Evolutionary conservation across 2,113 vertebrate species (phyloP).

Genomic region (Peromyscus californicus): DNA sequence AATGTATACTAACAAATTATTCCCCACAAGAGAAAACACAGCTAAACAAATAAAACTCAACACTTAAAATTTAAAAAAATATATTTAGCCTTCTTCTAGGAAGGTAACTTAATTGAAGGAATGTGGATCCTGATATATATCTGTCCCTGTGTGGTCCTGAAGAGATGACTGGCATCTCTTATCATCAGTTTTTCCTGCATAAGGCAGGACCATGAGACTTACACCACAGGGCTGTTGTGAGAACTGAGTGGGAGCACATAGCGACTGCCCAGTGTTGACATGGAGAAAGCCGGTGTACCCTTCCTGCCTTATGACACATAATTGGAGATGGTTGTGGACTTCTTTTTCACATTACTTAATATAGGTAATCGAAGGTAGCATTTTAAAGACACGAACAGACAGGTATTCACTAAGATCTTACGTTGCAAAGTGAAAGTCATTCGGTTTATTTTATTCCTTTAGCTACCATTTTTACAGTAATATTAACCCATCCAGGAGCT

Average conservation of each 20-base stretch:
- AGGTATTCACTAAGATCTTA: not conserved
- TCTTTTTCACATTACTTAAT: not conserved
- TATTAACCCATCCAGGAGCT: not conserved
- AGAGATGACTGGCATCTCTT: not conserved
- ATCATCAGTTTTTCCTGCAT: not conserved
- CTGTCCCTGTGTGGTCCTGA: not conserved
- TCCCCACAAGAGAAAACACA: slow-evolving; percentile 18
- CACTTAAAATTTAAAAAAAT: slow-evolving; percentile 2
- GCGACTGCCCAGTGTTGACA: not conserved
- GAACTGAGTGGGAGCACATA: not conserved
- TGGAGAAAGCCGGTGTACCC: not conserved
- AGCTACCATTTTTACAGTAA: not conserved
- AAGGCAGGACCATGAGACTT: not conserved
- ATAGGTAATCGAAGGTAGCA: not conserved
- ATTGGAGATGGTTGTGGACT: not conserved
- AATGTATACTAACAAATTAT: not conserved
- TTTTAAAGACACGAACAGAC: not conserved
- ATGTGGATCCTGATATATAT: not conserved
- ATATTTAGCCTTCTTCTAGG: slow-evolving; percentile 25
- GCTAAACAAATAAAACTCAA: not conserved
- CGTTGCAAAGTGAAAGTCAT: not conserved
- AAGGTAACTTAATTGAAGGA: slow-evolving; percentile 1
- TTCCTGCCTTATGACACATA: not conserved
- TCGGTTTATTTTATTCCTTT: not conserved
- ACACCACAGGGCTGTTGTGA: not conserved